A percentile compares a stretch with the other conserved stretches of the same genome.
Evolutionary conservation across 2,888 invertebrate species (phyloP).

Genomic region (Xestobium rufovillosum): DNA sequence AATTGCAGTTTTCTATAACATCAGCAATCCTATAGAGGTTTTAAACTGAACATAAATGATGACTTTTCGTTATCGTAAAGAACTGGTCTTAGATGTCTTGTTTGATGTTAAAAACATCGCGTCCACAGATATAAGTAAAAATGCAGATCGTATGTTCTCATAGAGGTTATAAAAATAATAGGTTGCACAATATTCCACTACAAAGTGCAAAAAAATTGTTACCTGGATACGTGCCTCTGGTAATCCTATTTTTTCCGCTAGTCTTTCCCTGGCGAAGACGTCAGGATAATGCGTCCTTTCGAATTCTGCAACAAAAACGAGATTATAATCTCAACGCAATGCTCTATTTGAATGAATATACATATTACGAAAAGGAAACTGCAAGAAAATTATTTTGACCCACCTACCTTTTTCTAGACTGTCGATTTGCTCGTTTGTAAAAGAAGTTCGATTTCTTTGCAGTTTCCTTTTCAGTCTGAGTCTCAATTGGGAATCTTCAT

Average conservation of each 20-base stretch:
- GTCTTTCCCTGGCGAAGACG: slow-evolving; percentile 90
- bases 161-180: too few relatives aligned
- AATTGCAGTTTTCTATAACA: slow-evolving; percentile 16
- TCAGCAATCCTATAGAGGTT: neutral
- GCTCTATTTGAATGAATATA: too few relatives aligned
- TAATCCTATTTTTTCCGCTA: slow-evolving; percentile 95
- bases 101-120: neutral
- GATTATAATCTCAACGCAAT: too few relatives aligned
- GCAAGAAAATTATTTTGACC: too few relatives aligned
- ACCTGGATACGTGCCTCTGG: slow-evolving; percentile 99
- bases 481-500: slow-evolving; percentile 87
- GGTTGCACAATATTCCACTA: too few relatives aligned
- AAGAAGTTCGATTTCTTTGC: slow-evolving; percentile 95
- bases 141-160: too few relatives aligned
- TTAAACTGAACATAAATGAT: too few relatives aligned
- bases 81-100: neutral
- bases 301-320: slow-evolving; percentile 66
- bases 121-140: too few relatives aligned
- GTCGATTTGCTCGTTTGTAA: slow-evolving; percentile 98
- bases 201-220: slow-evolving; percentile 49
- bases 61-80: too few relatives aligned
- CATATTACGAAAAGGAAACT: too few relatives aligned
- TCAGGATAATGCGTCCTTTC: slow-evolving; percentile 96
- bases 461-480: slow-evolving; percentile 90
- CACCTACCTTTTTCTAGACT: slow-evolving; percentile 91